These are phyloP conservation scores for Theretra japonica DNA, from an alignment of 2,888 invertebrate genomes.

Conservation along the genomic window DNA sequence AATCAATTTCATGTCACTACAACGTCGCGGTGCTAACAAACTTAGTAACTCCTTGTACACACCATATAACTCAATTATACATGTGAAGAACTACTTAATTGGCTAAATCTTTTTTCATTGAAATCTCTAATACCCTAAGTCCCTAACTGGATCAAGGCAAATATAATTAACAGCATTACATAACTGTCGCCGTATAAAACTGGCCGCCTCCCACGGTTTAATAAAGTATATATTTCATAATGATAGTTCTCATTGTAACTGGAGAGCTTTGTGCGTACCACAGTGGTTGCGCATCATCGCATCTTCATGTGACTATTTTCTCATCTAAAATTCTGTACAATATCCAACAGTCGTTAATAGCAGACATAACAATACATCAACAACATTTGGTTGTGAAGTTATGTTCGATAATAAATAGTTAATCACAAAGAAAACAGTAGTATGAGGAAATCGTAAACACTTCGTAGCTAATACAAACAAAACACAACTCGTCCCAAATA, in stretches of 20 bases:
- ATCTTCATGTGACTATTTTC: conserved; percentile 8
- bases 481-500: not conserved
- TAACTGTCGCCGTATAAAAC: conserved; percentile 24
- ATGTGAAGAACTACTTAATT: conserved; percentile 5
- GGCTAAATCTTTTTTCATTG: conserved; percentile 20
- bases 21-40: not conserved
- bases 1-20: not conserved
- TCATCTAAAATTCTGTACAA: not conserved
- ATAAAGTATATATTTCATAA: conserved; percentile 51
- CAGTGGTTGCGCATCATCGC: conserved; percentile 49
- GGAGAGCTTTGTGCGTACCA: conserved; percentile 46
- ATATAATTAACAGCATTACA: conserved; percentile 27
- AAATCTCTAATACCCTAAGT: conserved; percentile 27
- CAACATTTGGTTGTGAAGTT: not conserved
- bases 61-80: conserved; percentile 4
- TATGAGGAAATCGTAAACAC: conserved; percentile 6
- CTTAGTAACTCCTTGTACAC: not conserved
- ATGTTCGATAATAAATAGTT: not conserved
- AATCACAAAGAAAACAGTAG: conserved; percentile 1
- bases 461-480: not conserved
- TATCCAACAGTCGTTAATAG: not conserved
- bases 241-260: conserved; percentile 63
- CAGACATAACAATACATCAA: not conserved
- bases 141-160: conserved; percentile 30
- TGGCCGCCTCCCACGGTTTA: conserved; percentile 46